A percentile compares a stretch with the other conserved stretches of the same genome.
These are phyloP conservation scores for Archilochus colubris DNA, from an alignment of 2,113 vertebrate species.

Conservation along the genomic window DNA sequence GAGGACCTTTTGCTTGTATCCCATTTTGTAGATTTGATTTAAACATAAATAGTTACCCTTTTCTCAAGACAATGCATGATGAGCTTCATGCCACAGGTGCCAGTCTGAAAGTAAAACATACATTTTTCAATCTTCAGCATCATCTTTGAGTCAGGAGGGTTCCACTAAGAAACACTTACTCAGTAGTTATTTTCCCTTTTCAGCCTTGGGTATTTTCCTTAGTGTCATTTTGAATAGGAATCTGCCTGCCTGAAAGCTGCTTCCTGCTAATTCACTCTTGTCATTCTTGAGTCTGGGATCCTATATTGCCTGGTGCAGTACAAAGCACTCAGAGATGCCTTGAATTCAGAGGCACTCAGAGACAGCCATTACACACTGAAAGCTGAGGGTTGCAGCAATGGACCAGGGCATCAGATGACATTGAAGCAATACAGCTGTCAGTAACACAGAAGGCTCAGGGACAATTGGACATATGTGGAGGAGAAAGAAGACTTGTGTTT, in stretches of 20 bases:
- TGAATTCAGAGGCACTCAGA: background rate
- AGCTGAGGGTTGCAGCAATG: background rate
- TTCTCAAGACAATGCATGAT: background rate
- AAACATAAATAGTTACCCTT: background rate
- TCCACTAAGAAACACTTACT: background rate
- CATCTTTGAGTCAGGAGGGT: background rate
- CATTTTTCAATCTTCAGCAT: background rate
- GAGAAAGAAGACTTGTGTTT: background rate
- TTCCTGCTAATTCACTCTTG: background rate
- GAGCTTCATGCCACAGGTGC: background rate
- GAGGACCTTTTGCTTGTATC: background rate
- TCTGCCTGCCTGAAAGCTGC: background rate
- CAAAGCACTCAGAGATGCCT: background rate
- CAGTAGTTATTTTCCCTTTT: background rate
- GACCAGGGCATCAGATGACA: background rate
- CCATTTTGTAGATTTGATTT: background rate
- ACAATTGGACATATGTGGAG: background rate
- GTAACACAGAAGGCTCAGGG: constrained; percentile 4
- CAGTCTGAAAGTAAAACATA: background rate
- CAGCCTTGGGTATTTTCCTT: background rate
- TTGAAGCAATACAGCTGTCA: background rate
- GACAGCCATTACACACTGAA: background rate
- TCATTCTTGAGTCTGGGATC: background rate
- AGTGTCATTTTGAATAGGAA: background rate
- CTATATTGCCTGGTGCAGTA: background rate